phyloP scores from a whole-genome alignment of 2,113 vertebrate species.

The Pipra filicauda region DNA sequence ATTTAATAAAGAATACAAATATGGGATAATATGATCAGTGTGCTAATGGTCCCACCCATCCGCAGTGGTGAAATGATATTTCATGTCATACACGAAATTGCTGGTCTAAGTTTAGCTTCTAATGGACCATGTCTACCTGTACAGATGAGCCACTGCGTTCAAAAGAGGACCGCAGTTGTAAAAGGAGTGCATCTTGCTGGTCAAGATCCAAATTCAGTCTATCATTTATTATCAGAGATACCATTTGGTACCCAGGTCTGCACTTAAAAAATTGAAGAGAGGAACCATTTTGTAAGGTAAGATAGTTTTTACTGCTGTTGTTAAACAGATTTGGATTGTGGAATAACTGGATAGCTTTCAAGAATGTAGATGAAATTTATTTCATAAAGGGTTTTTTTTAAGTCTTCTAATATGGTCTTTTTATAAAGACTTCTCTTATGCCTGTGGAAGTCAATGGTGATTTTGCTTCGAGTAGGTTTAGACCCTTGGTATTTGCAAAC shows the following conservation, averaged over 20 bases:
- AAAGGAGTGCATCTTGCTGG: background rate
- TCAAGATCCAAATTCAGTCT: background rate
- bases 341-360: background rate
- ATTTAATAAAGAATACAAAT: background rate
- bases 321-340: background rate
- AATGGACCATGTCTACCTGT: background rate
- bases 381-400: background rate
- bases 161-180: background rate
- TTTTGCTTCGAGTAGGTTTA: background rate
- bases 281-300: background rate
- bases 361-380: background rate
- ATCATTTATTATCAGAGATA: background rate
- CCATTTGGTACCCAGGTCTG: background rate
- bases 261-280: background rate
- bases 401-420: background rate
- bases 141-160: background rate
- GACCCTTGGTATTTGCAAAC: slow-evolving; percentile 9
- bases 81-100: background rate
- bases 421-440: background rate
- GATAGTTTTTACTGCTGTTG: background rate
- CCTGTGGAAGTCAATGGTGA: background rate
- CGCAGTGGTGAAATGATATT: background rate
- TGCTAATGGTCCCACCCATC: background rate
- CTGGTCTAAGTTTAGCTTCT: background rate
- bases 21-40: background rate